phyloP scores from a whole-genome alignment of 2,797 vertebrate species.

The Psittacula echo region DNA sequence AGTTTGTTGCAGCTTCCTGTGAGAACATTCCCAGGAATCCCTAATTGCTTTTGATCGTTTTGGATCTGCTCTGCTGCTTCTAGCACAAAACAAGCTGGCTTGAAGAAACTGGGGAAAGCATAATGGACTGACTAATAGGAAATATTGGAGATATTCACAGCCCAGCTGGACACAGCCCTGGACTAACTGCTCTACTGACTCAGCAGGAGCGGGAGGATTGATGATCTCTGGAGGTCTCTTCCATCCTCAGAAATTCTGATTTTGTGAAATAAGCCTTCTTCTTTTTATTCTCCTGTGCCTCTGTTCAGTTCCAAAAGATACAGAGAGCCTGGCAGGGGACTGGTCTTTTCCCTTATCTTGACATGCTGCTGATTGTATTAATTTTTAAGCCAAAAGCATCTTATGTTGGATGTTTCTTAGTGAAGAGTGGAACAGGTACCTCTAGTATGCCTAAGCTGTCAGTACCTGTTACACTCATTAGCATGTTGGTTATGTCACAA shows the following conservation, averaged over 20 bases:
- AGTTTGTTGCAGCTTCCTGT: neutral
- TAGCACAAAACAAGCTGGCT: neutral
- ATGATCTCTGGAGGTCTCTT: neutral
- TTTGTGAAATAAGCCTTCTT: neutral
- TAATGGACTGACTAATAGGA: neutral
- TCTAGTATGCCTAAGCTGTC: neutral
- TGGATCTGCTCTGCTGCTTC: constrained; percentile 6
- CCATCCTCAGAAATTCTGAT: neutral
- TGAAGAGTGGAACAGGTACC: neutral
- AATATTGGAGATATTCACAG: neutral
- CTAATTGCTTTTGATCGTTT: neutral
- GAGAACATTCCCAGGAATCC: constrained; percentile 5
- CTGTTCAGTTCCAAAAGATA: neutral
- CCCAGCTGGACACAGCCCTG: neutral
- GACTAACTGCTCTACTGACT: no score
- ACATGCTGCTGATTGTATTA: rapidly evolving
- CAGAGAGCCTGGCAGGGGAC: neutral
- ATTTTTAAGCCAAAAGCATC: neutral
- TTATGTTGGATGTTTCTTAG: neutral
- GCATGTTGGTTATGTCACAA: neutral
- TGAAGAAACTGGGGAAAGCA: neutral
- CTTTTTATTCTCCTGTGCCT: neutral
- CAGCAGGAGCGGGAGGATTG: neutral
- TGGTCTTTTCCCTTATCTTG: neutral
- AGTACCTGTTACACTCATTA: neutral